phyloP scores from a whole-genome alignment of 1,140 invertebrate species.

The Melanaphis sacchari region DNA sequence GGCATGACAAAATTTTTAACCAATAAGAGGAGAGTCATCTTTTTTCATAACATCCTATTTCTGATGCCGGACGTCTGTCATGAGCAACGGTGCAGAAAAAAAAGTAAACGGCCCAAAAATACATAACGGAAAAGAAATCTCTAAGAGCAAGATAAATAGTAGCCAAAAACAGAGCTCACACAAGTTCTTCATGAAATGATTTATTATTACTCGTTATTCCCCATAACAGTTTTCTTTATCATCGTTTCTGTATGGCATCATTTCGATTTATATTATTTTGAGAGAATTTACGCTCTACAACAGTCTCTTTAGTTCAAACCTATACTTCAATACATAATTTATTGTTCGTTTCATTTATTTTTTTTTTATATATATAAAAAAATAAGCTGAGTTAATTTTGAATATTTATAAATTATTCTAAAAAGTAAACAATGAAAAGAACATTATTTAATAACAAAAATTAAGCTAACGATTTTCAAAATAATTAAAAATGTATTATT shows the following conservation, averaged over 20 bases:
- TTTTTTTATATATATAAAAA: neutral
- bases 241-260: slow-evolving; percentile 22
- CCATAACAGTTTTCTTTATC: slow-evolving; percentile 56
- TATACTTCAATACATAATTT: slow-evolving; percentile 50
- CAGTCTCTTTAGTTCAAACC: slow-evolving; percentile 31
- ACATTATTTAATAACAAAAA: neutral
- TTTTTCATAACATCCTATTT: slow-evolving; percentile 15
- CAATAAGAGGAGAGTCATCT: neutral
- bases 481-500: neutral
- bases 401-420: neutral
- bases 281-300: slow-evolving; percentile 39
- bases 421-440: neutral
- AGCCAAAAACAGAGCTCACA: slow-evolving; percentile 49
- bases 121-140: slow-evolving; percentile 42
- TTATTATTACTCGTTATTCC: slow-evolving; percentile 49
- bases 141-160: slow-evolving; percentile 53
- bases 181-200: slow-evolving; percentile 45
- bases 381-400: neutral
- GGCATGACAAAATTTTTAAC: neutral
- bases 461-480: neutral
- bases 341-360: slow-evolving; percentile 29
- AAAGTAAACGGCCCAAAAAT: slow-evolving; percentile 52
- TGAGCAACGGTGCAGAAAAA: slow-evolving; percentile 47
- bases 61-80: slow-evolving; percentile 50
- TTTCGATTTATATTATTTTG: slow-evolving; percentile 54